phyloP scores from a whole-genome alignment of 2,797 vertebrate species.

The Telmatherina bonti region DNA sequence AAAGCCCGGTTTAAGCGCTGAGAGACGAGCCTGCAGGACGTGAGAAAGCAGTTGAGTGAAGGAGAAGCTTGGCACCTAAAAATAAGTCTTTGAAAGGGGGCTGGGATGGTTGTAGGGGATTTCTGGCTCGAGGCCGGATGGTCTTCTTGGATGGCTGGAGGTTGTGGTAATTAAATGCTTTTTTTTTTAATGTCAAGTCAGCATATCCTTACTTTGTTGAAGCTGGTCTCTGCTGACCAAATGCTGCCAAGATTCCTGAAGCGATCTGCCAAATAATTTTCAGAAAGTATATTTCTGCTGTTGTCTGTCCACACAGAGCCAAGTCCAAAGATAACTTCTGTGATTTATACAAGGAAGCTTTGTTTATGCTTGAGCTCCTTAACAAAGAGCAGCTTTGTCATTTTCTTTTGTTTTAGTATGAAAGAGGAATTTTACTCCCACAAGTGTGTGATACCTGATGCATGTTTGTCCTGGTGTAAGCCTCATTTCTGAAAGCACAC shows the following conservation, averaged over 20 bases:
- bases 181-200: constrained; percentile 87
- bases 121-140: constrained; percentile 60
- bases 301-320: constrained; percentile 45
- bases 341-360: constrained; percentile 65
- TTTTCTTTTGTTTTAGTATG: constrained; percentile 61
- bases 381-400: constrained; percentile 52
- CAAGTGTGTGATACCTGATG: constrained; percentile 49
- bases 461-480: constrained; percentile 35
- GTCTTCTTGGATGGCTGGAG: constrained; percentile 66
- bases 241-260: constrained; percentile 87
- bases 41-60: constrained; percentile 56
- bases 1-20: constrained; percentile 22
- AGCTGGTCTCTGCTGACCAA: constrained; percentile 86
- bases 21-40: constrained; percentile 46
- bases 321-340: constrained; percentile 67
- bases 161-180: constrained; percentile 85
- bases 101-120: constrained; percentile 45
- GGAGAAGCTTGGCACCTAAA: constrained; percentile 65
- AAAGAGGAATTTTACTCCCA: constrained; percentile 65
- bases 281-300: constrained; percentile 78
- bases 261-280: constrained; percentile 86
- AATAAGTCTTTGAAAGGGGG: constrained; percentile 72
- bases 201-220: constrained; percentile 90
- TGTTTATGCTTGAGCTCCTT: constrained; percentile 62
- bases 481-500: constrained; percentile 54